Evolutionary conservation across 2,888 invertebrate genomes (phyloP).

Genomic region (Tanytarsus gracilentus): DNA sequence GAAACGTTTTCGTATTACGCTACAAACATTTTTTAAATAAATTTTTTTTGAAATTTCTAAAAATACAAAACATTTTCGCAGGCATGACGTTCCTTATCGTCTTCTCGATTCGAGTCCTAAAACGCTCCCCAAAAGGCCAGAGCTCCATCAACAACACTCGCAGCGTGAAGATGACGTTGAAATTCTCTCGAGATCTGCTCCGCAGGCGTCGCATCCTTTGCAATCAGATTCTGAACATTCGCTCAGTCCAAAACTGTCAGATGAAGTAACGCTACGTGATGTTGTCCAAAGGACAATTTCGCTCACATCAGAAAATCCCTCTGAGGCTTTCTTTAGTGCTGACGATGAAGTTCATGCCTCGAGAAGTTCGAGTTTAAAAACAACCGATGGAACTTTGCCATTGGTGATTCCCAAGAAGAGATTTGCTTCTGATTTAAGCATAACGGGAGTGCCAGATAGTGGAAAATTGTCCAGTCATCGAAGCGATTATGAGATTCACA

Average conservation of each 20-base stretch:
- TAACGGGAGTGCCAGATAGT: constrained; percentile 38
- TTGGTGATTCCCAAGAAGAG: constrained; percentile 35
- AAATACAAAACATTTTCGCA: not conserved
- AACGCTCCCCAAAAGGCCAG: constrained; percentile 35
- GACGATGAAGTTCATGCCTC: constrained; percentile 64
- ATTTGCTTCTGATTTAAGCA: constrained; percentile 43
- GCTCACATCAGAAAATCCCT: constrained; percentile 81
- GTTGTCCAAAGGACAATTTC: constrained; percentile 69
- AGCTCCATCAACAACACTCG: not conserved
- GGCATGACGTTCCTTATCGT: constrained; percentile 65
- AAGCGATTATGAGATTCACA: constrained; percentile 55
- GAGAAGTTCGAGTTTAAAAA: constrained; percentile 32
- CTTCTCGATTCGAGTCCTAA: constrained; percentile 61
- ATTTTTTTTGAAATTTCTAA: not conserved
- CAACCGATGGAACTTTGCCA: constrained; percentile 27
- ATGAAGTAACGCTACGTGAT: constrained; percentile 39
- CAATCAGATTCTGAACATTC: constrained; percentile 43
- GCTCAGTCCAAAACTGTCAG: constrained; percentile 33
- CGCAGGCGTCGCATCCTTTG: constrained; percentile 42
- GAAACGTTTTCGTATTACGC: constrained; percentile 29
- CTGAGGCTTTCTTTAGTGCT: constrained; percentile 87
- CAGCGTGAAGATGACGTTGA: constrained; percentile 44
- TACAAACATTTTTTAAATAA: constrained; percentile 9
- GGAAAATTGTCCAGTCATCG: constrained; percentile 47
- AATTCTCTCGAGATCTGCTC: constrained; percentile 42